Evolutionary conservation across 2,797 vertebrate species (phyloP), one percentile per base, ranked within the genome.

Genomic region (Holocentrus rufus): DNA sequence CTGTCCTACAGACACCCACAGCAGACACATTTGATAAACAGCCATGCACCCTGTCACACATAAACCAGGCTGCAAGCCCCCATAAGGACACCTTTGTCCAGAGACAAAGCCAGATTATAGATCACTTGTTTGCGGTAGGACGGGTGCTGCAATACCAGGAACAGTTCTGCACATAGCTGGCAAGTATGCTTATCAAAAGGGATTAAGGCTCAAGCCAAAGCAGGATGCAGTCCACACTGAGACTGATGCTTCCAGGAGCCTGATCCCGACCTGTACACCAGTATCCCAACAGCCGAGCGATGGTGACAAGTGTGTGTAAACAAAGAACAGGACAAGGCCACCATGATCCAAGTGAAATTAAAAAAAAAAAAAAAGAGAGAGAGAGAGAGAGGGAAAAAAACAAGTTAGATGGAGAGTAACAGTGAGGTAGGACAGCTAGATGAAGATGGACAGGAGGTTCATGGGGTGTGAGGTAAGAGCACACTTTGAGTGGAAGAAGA

Each of bases 151-250:
- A 30, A 88, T 85, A 65, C 80, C 74, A 70, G 77, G 80, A 72
- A 71, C 59, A 49, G 76, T 68, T 83, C 62, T 63, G 81, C 57
- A 61, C 86, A 85, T 90, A 83, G 80, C 81, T 87, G 80, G 85
- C 83, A 92, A 86, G 86, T 88, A 78, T 79, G 63, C 66, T 83
- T 74, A 92, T 93, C 92, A 92, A 79, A 76, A 65, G 76, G 87
- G 90, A 91, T 93, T 90, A 92, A 70, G 69, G 64, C 76, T 76
- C 64, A 77, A 87, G 84, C 83, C 84, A 86, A 87, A 83, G 75
- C 30, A 49, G 64, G 23, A 36, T 20, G 62, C 67, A 67, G 66
- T 82, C 81, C 34, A 72, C 56, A 30, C 65, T 52, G 65, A 79
- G 83, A 85, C 71, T 44, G 67, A 74, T 82, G 82, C 64, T 81